Base-by-base conservation (phyloP, 2,888 invertebrate species). In the Drosophila demipolita region DNA sequence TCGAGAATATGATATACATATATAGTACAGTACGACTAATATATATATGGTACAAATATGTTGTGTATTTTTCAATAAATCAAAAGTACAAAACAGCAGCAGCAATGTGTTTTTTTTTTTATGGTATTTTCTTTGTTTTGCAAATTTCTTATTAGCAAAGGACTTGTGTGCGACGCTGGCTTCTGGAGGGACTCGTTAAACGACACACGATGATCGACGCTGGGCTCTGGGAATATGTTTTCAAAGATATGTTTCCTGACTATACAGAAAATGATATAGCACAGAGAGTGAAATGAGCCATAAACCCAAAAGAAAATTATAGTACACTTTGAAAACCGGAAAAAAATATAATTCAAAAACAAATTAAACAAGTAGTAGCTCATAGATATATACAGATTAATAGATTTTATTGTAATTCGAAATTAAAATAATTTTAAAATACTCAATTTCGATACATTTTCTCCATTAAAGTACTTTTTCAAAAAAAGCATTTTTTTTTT, bases 1-100 rank as follows among this genome's bases (percentile, higher is more conserved):
- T 88, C 83, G 66, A 79, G 78, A 78, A 86, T 82, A 80, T 75
- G 71, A 79, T 77, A 89, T 77, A 80, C 71, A 81, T 76, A 71
- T 58, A 69, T 59, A 66, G 63, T 77, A 67, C 66, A 63, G 33
- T 67, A 58, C 63, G 72, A 26, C 12, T 71, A 20, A 69, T 75
- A 74, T 72, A 64, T 38, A 55, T 49, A 29, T 26, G 12, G 38
- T 57, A 75, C 64, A 65, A 63, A 52, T 63, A 68, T 68, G 71
- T 49, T 75, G 52, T 64, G 78, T 67, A 48, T 57, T 8, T 17
- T 57, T 76, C 75, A 65, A 58, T 20, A 75, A 75, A 57, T 75
- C 53, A 79, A 76, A 79, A 74, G 36, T 49, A 78, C 67, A 81
- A 29, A 68, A 64, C 55, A 80, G 63, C 79, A 59, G 64, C 63